Percentiles rank a stretch among this genome's conserved stretches.
These are phyloP conservation scores for Ichneumon xanthorius DNA, from an alignment of 2,888 invertebrate genomes.

Conservation along the genomic window DNA sequence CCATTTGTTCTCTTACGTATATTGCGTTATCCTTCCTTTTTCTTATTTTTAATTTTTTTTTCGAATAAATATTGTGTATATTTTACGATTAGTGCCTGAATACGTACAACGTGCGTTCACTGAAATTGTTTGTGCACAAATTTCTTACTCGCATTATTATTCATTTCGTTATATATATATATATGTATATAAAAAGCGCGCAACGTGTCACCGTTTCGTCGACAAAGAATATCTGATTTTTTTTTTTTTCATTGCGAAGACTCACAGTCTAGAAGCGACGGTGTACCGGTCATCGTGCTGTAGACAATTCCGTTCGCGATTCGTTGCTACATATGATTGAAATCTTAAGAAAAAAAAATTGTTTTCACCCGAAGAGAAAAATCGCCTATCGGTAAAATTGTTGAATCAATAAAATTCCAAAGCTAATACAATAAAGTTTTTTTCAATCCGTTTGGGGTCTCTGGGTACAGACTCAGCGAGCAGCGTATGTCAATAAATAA, in stretches of 20 bases:
- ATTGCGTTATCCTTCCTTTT: background rate
- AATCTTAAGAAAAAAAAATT: conserved; percentile 7
- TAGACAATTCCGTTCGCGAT: conserved; percentile 69
- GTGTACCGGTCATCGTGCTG: conserved; percentile 77
- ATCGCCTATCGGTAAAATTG: background rate
- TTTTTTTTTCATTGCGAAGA: background rate
- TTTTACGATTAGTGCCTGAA: conserved; percentile 12
- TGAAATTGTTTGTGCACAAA: conserved; percentile 38
- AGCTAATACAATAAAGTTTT: background rate
- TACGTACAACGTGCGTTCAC: conserved; percentile 14
- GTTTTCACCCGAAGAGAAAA: background rate
- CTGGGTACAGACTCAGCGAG: background rate
- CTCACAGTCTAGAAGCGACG: conserved; percentile 72
- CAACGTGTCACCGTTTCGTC: conserved; percentile 12
- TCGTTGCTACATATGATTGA: conserved; percentile 44
- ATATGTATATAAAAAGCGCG: conserved; percentile 33
- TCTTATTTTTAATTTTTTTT: background rate
- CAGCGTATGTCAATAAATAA: background rate
- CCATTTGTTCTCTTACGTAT: background rate
- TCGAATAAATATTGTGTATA: conserved; percentile 49
- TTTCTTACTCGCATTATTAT: background rate
- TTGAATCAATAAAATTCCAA: background rate
- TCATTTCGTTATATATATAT: conserved; percentile 11
- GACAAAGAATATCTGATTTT: conserved; percentile 11
- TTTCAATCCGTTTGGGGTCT: background rate